A percentile compares a stretch with the other conserved stretches of the same genome.
Conservation (phyloP, 1,140 invertebrate genomes). For the Chionoecetes opilio region DNA sequence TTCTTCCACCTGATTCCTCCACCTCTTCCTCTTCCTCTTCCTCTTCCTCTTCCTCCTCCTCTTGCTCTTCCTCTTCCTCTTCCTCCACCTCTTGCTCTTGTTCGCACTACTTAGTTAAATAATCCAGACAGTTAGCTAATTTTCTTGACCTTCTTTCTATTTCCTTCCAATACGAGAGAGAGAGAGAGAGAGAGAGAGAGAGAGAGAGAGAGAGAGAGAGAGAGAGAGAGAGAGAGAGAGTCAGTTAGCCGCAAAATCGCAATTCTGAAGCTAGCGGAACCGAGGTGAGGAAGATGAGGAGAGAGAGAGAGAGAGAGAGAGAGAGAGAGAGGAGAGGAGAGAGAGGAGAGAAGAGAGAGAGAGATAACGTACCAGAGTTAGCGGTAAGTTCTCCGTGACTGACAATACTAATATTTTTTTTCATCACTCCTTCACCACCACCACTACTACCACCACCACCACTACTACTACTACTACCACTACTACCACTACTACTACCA, state of each 20-base stretch:
- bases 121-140: not conserved
- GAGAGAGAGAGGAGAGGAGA: not conserved
- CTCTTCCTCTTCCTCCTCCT: not conserved
- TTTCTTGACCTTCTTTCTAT: not conserved
- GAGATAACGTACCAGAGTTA: too few species aligned
- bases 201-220: conserved; percentile 27
- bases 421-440: too few species aligned
- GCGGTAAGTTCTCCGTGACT: too few species aligned
- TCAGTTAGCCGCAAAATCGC: not conserved
- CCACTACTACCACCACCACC: too few species aligned
- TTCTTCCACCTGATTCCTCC: conserved; percentile 14
- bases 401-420: too few species aligned
- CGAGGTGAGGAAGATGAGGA: not conserved
- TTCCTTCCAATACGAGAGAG: not conserved
- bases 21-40: not conserved
- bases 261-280: not conserved
- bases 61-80: not conserved
- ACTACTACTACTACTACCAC: too few species aligned
- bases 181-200: conserved; percentile 27
- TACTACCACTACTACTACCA: too few species aligned
- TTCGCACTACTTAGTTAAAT: not conserved
- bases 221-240: conserved; percentile 1
- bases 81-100: not conserved
- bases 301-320: conserved; percentile 8
- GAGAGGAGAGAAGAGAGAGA: conserved; percentile 9